These are phyloP conservation scores for Arctopsyche grandis DNA, from an alignment of 1,140 invertebrate species.

Conservation along the genomic window DNA sequence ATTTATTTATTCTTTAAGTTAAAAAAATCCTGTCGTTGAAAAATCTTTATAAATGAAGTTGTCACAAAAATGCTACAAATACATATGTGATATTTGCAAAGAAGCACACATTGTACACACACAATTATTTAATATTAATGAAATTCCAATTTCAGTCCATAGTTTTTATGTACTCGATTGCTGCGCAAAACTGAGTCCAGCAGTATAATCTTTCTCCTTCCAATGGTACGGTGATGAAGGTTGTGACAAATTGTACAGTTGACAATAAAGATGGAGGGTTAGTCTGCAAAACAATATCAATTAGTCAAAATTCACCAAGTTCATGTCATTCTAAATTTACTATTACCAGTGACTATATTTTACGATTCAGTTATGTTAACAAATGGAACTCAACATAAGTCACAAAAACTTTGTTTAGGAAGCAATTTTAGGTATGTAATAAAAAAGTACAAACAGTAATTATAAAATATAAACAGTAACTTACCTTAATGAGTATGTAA, in stretches of 20 bases:
- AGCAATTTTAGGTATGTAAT: neutral
- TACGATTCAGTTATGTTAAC: too few species aligned
- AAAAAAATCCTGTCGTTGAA: too few species aligned
- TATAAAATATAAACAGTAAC: conserved; percentile 52
- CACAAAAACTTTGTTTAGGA: neutral
- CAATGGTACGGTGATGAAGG: conserved; percentile 86
- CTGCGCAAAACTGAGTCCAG: conserved; percentile 98
- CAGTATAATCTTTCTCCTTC: conserved; percentile 95
- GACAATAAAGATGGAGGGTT: conserved; percentile 96
- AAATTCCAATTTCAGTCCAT: conserved; percentile 68
- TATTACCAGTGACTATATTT: too few species aligned
- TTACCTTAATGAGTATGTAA: conserved; percentile 96
- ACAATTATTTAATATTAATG: neutral
- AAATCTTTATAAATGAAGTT: too few species aligned
- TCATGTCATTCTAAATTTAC: neutral
- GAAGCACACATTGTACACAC: neutral
- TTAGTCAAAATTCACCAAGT: neutral
- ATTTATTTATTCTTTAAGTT: too few species aligned
- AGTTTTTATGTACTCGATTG: conserved; percentile 97
- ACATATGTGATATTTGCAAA: neutral
- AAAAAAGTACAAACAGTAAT: neutral
- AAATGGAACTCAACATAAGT: too few species aligned
- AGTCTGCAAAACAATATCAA: conserved; percentile 70
- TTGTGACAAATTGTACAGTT: conserved; percentile 95
- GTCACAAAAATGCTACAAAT: neutral